phyloP scores from a whole-genome alignment of 1,140 invertebrate genomes.

The Drosophila bifasciata region DNA sequence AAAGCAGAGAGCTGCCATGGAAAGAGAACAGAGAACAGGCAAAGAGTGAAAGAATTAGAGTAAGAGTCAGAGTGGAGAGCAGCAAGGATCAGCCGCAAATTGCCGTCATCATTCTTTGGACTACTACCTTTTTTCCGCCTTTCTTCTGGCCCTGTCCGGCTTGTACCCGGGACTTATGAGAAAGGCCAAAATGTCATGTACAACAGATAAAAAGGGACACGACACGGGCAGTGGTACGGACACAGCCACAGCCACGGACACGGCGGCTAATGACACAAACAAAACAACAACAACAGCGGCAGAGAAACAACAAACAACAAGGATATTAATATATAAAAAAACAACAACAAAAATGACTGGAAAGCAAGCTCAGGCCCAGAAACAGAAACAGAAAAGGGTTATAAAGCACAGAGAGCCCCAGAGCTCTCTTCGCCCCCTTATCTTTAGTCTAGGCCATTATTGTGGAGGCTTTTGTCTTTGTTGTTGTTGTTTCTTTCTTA shows the following conservation, averaged over 20 bases:
- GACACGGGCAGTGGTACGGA: slow-evolving; percentile 38
- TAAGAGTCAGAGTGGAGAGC: slow-evolving; percentile 1
- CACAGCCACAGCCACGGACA: slow-evolving; percentile 40
- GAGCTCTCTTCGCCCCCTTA: slow-evolving; percentile 7
- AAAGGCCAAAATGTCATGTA: slow-evolving; percentile 79
- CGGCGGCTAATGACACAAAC: slow-evolving; percentile 70
- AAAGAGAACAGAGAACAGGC: neutral
- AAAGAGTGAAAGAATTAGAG: neutral
- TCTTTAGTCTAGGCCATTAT: slow-evolving; percentile 51
- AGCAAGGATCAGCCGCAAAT: slow-evolving; percentile 72
- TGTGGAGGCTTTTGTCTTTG: slow-evolving; percentile 38
- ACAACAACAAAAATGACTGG: slow-evolving; percentile 21
- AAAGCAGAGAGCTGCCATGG: neutral
- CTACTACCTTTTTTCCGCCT: slow-evolving; percentile 69
- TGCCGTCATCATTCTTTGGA: slow-evolving; percentile 74
- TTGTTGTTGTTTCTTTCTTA: slow-evolving; percentile 31
- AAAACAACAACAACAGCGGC: slow-evolving; percentile 47
- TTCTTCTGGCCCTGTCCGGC: slow-evolving; percentile 36
- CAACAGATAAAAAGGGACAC: slow-evolving; percentile 75
- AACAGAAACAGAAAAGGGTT: slow-evolving; percentile 59
- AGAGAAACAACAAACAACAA: slow-evolving; percentile 28
- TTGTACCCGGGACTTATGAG: slow-evolving; percentile 70
- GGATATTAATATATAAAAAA: slow-evolving; percentile 7
- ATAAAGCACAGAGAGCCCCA: slow-evolving; percentile 51
- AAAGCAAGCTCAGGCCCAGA: slow-evolving; percentile 12